Evolutionary conservation across 2,888 invertebrate genomes (phyloP).

Genomic region (Cheilosia soror): DNA sequence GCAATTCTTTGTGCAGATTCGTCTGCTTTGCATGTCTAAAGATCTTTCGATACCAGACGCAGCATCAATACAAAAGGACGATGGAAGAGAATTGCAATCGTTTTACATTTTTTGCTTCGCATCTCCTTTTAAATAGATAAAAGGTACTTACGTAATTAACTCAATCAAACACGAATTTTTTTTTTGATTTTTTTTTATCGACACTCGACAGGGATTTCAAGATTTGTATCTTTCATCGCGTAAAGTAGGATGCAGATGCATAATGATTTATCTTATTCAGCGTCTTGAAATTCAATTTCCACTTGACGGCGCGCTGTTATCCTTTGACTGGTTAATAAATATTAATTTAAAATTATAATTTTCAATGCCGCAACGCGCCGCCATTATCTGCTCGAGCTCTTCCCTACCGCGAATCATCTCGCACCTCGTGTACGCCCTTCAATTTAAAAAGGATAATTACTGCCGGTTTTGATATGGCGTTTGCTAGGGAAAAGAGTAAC

Average conservation of each 20-base stretch:
- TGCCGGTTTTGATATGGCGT: conserved; percentile 53
- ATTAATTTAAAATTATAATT: conserved; percentile 70
- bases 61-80: conserved; percentile 41
- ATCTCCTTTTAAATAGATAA: conserved; percentile 53
- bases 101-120: conserved; percentile 20
- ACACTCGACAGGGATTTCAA: not conserved
- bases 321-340: conserved; percentile 63
- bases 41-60: conserved; percentile 23
- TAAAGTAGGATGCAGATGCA: conserved; percentile 7
- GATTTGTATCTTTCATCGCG: not conserved
- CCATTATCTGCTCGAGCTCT: not conserved
- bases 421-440: conserved; percentile 38
- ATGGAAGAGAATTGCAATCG: conserved; percentile 40
- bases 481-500: conserved; percentile 8
- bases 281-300: conserved; percentile 63
- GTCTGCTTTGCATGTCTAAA: conserved; percentile 46
- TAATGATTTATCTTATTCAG: conserved; percentile 49
- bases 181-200: conserved; percentile 1
- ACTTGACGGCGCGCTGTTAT: conserved; percentile 48
- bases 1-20: conserved; percentile 13
- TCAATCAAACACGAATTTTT: conserved; percentile 56
- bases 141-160: conserved; percentile 63
- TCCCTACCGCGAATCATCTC: conserved; percentile 2
- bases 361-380: conserved; percentile 33
- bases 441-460: conserved; percentile 65